Base-by-base conservation (phyloP, 2,888 invertebrate genomes). In the Flexamia atlantica region DNA sequence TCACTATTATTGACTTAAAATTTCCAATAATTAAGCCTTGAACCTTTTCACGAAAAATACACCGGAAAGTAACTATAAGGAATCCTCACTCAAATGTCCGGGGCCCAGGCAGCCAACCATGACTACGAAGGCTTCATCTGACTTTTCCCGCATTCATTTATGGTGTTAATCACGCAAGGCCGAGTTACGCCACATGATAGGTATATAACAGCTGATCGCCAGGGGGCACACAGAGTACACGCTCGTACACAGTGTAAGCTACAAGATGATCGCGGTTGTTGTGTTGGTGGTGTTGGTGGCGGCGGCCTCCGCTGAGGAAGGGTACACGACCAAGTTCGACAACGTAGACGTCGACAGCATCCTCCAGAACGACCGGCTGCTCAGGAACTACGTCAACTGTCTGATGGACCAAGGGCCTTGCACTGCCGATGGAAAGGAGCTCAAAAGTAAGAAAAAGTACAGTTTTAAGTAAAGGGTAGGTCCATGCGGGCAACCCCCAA, bases 261-360 rank as follows among this genome's bases (percentile, higher is more conserved):
- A 1, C 42, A 60, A 14, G 25, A 82, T 84, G 84, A 68, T 68
- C 30, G 76, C 60, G 50, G 76, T 79, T 72, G 30, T 80, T 23
- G 30, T 68, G 42, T 32, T 83, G 32, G 72, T 60, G 14, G 32
- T 36, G 32, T 9, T 79, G 20, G 50, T 76, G 36, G 70, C 74
- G 42, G 85, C 53, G 25, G 68, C 79, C 30, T 83, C 64, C 85
- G 90, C 50, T 86, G 90, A 91, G 1, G 91, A 90, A 0, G 86
- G 89, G 20, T 95, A 95, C 88, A 93, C 94, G 0, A 91, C 92
- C 84, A 94, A 93, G 87, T 95, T 93, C 87, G 95, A 95, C 89
- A 93, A 94, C 88, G 90, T 95, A 76, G 91, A 95, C 89, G 83
- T 95, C 83, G 92, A 95, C 70, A 92, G 93, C 88, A 93, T 95